Evolutionary conservation across 2,113 vertebrate species (phyloP).

Genomic region (Cryptoleucopteryx plumbea): DNA sequence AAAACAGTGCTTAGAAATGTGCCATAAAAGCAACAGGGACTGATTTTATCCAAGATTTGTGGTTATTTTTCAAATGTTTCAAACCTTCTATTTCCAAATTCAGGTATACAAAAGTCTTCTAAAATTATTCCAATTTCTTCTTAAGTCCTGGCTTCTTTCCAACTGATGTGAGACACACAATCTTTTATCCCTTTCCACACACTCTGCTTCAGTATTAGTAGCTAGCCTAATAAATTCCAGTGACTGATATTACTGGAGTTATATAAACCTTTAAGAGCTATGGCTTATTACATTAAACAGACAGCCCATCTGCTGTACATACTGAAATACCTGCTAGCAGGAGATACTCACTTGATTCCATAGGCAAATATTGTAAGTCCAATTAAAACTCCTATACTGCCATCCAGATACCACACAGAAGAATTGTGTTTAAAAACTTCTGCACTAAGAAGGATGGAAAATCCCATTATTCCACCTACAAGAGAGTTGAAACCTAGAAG

Average conservation of each 20-base stretch:
- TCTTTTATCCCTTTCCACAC: background rate
- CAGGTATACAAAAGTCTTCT: background rate
- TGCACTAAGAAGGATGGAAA: slow-evolving; percentile 94
- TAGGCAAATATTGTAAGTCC: slow-evolving; percentile 94
- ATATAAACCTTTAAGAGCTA: background rate
- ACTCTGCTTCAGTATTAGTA: background rate
- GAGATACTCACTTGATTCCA: slow-evolving; percentile 88
- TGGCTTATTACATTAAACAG: background rate
- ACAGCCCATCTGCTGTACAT: background rate
- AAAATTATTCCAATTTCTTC: background rate
- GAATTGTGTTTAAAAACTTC: slow-evolving; percentile 91
- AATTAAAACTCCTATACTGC: slow-evolving; percentile 90
- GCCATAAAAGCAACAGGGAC: background rate
- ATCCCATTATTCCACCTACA: slow-evolving; percentile 94
- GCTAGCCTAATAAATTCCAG: background rate
- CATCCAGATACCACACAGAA: slow-evolving; percentile 92
- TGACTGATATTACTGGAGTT: background rate
- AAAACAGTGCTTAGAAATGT: background rate
- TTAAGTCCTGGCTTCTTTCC: background rate
- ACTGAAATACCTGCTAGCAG: background rate
- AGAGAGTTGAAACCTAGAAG: slow-evolving; percentile 92
- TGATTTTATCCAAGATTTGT: background rate
- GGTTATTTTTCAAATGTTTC: background rate
- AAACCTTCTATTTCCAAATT: background rate
- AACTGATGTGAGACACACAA: background rate